Percentiles rank a stretch among this genome's conserved stretches.
Conservation (phyloP, 1,140 invertebrate genomes). For the Bombyx mori region DNA sequence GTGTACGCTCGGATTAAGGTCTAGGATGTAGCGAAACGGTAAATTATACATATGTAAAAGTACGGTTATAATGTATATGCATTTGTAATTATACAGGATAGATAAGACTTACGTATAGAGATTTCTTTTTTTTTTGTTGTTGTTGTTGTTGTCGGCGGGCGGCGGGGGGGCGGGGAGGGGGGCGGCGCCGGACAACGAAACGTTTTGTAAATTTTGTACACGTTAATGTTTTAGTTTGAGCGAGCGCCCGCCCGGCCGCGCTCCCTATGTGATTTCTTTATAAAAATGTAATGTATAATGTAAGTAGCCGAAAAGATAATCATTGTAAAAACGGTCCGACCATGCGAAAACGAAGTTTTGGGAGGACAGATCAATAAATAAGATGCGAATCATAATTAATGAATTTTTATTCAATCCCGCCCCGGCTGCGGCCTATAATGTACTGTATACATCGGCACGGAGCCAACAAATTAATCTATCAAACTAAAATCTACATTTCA, state of each 20-base stretch:
- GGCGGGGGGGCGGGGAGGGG: slow-evolving; percentile 17
- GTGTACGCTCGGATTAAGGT: slow-evolving; percentile 27
- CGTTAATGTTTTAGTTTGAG: slow-evolving; percentile 2
- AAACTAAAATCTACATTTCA: too few species aligned
- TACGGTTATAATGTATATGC: slow-evolving; percentile 62
- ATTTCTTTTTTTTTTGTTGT: slow-evolving; percentile 53
- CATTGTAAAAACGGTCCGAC: slow-evolving; percentile 56
- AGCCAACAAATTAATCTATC: too few species aligned
- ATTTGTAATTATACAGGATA: slow-evolving; percentile 68
- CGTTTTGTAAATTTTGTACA: neutral
- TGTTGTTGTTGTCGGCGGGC: slow-evolving; percentile 2
- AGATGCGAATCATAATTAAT: slow-evolving; percentile 45
- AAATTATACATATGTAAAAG: slow-evolving; percentile 60
- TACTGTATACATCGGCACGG: too few species aligned
- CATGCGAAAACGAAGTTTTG: slow-evolving; percentile 58
- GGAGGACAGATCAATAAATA: slow-evolving; percentile 68
- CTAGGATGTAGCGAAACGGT: slow-evolving; percentile 8
- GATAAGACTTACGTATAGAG: slow-evolving; percentile 50
- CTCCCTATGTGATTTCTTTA: slow-evolving; percentile 66
- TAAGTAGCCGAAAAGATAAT: slow-evolving; percentile 67
- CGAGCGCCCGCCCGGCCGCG: slow-evolving; percentile 25
- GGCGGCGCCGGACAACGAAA: slow-evolving; percentile 1
- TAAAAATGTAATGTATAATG: slow-evolving; percentile 61
- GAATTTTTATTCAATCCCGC: too few species aligned
- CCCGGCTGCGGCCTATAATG: too few species aligned